These are phyloP conservation scores for Melieria crassipennis DNA, from an alignment of 2,888 invertebrate species.

Conservation along the genomic window DNA sequence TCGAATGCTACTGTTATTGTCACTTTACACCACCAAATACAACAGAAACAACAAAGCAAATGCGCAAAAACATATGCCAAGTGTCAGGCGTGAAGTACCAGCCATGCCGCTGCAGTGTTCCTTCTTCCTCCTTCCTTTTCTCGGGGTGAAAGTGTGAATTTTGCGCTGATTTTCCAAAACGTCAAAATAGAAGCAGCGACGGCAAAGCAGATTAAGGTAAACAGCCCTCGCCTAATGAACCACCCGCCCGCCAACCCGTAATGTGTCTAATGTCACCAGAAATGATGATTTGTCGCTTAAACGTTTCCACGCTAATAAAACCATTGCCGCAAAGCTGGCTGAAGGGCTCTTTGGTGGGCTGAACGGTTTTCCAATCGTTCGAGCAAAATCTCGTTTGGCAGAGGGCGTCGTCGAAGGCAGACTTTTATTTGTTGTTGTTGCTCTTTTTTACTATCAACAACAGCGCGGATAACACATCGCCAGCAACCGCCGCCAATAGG, in stretches of 20 bases:
- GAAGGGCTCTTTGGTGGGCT: no score
- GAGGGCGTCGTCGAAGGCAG: no score
- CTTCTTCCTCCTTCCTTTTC: not conserved
- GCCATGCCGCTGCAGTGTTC: no score
- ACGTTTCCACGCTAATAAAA: conserved; percentile 12
- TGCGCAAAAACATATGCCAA: not conserved
- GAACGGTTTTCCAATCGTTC: no score
- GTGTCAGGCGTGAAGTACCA: not conserved
- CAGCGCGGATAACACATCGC: no score
- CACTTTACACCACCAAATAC: not conserved
- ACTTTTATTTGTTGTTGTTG: no score
- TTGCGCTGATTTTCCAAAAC: not conserved
- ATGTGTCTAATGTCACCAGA: no score
- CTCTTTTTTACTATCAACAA: no score
- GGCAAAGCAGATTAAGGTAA: not conserved
- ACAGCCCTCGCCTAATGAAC: not conserved
- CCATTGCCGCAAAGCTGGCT: not conserved
- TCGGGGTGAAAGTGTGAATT: not conserved
- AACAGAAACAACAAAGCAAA: not conserved
- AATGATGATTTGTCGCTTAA: conserved; percentile 13
- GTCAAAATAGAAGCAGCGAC: not conserved
- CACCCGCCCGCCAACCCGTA: no score
- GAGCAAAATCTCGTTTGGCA: no score
- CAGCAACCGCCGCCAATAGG: no score
- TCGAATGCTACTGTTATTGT: no score